These are phyloP conservation scores for Cylindroiulus punctatus DNA, from an alignment of 2,888 invertebrate species.

Conservation along the genomic window DNA sequence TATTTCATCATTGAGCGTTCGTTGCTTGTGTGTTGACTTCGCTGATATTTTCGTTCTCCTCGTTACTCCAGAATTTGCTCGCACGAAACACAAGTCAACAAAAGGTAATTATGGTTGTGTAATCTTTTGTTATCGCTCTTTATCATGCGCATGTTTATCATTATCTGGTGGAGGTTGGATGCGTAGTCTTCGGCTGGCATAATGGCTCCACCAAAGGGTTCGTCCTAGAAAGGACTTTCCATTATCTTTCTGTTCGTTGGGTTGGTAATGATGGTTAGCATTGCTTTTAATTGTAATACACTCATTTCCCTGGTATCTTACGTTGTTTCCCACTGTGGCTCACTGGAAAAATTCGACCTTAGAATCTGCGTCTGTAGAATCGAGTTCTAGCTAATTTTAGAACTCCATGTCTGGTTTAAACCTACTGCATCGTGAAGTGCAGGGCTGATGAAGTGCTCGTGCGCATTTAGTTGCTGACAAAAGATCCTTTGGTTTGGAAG, in stretches of 20 bases:
- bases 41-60: neutral
- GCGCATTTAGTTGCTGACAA: neutral
- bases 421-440: too few species aligned
- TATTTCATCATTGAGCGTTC: neutral
- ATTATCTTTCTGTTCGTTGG: neutral
- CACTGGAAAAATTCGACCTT: neutral
- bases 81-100: conserved; percentile 7
- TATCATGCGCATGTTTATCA: neutral
- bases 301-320: too few species aligned
- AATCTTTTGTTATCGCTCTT: neutral
- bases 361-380: neutral
- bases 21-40: too few species aligned
- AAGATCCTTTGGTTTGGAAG: neutral
- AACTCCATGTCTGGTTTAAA: neutral
- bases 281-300: too few species aligned
- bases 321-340: too few species aligned
- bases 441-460: neutral
- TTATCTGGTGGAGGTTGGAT: conserved; percentile 8
- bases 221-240: neutral
- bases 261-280: too few species aligned
- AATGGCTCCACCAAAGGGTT: neutral
- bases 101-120: conserved; percentile 22
- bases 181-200: neutral
- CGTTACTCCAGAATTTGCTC: neutral
- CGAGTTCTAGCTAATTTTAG: neutral